These are phyloP conservation scores for Xiphophorus couchianus DNA, from an alignment of 2,113 vertebrate genomes.

Conservation along the genomic window DNA sequence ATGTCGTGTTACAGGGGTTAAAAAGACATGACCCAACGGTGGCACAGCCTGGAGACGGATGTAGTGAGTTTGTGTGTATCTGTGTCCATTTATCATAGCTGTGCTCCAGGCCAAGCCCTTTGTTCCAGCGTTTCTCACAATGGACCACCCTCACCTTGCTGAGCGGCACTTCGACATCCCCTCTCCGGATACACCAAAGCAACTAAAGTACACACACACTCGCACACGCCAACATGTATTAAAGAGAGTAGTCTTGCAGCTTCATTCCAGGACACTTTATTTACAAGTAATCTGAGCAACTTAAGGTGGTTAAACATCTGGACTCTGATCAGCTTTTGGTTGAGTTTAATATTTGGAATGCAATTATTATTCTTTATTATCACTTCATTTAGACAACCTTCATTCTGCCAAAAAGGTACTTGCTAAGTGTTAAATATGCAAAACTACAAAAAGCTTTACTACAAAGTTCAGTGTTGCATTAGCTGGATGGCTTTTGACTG, in stretches of 20 bases:
- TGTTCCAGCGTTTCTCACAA: constrained; percentile 56
- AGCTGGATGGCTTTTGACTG: background rate
- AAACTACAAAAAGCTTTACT: background rate
- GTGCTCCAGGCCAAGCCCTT: constrained; percentile 59
- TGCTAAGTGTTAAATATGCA: background rate
- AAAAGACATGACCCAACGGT: constrained; percentile 64
- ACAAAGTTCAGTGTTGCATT: background rate
- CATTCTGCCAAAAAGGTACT: background rate
- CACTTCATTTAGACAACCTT: too few species aligned
- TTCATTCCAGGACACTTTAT: background rate
- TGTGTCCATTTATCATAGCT: constrained; percentile 71
- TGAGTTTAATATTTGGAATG: background rate
- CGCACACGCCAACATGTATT: constrained; percentile 12
- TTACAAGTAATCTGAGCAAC: background rate
- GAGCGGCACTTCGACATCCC: constrained; percentile 1
- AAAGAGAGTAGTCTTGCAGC: background rate
- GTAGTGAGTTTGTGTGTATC: constrained; percentile 41
- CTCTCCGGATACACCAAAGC: constrained; percentile 2
- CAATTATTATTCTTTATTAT: background rate
- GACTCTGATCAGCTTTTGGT: too few species aligned
- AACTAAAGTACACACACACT: background rate
- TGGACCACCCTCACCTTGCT: constrained; percentile 64
- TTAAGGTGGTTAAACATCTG: background rate
- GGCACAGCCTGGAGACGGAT: constrained; percentile 47
- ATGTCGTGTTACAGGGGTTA: constrained; percentile 59